Percentiles rank a stretch among this genome's conserved stretches.
Conservation (phyloP, 2,888 invertebrate genomes). For the Ochropleura plecta region DNA sequence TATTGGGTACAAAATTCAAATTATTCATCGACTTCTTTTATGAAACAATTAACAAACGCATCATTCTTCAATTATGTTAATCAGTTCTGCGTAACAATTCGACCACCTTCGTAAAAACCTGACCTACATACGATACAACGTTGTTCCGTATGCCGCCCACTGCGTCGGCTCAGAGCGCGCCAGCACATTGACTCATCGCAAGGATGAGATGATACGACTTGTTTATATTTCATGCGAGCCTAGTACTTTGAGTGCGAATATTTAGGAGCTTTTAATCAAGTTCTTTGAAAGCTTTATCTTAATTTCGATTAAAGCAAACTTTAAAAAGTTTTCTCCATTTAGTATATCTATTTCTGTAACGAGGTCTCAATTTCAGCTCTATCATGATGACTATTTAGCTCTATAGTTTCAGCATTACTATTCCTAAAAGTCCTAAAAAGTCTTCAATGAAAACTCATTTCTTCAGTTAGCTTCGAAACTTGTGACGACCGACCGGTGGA, state of each 20-base stretch:
- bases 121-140: conserved; percentile 61
- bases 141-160: conserved; percentile 67
- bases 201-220: conserved; percentile 47
- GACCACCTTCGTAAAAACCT: conserved; percentile 58
- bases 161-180: conserved; percentile 59
- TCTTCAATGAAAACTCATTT: neutral
- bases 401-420: neutral
- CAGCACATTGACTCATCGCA: conserved; percentile 66
- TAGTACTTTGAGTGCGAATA: conserved; percentile 48
- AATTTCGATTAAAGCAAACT: neutral
- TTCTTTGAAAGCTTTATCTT: neutral
- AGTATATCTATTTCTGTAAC: neutral
- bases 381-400: neutral
- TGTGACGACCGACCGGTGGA: neutral
- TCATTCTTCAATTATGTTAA: conserved; percentile 28
- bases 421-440: neutral
- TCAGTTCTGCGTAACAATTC: conserved; percentile 44
- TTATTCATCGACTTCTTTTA: conserved; percentile 14
- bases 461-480: neutral
- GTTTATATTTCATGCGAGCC: conserved; percentile 57
- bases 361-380: neutral
- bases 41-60: conserved; percentile 21
- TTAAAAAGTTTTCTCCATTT: neutral
- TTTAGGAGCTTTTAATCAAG: conserved; percentile 21
- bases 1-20: neutral